phyloP scores from a whole-genome alignment of 2,113 vertebrate species.

The Vidua chalybeata region DNA sequence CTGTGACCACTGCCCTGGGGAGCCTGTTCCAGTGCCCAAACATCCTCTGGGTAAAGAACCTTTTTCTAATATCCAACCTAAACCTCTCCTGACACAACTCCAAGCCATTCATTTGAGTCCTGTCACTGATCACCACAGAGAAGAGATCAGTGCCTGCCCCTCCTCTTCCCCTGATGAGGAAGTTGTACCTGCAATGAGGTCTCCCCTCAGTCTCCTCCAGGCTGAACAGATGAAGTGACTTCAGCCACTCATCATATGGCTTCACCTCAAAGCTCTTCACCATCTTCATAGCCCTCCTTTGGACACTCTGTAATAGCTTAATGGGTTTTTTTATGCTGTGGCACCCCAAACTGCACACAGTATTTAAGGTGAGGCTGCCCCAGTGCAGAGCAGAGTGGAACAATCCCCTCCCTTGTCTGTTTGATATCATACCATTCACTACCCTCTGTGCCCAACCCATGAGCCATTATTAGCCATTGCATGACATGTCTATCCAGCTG shows the following conservation, averaged over 20 bases:
- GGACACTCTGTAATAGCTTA: neutral
- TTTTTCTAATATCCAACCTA: neutral
- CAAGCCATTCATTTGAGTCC: rapidly evolving
- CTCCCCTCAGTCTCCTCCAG: neutral
- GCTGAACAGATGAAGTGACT: neutral
- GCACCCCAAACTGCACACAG: neutral
- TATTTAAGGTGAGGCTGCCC: rapidly evolving
- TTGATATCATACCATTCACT: neutral
- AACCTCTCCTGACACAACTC: neutral
- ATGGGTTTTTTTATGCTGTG: neutral
- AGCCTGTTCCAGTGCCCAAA: neutral
- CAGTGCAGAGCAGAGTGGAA: rapidly evolving
- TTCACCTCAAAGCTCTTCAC: neutral
- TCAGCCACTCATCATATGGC: neutral
- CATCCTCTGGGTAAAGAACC: neutral
- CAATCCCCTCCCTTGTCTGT: neutral
- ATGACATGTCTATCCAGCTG: neutral
- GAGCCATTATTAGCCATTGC: neutral
- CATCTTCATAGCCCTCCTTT: neutral
- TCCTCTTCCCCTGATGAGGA: neutral
- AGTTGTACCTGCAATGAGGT: neutral
- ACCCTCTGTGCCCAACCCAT: neutral
- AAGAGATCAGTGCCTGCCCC: neutral
- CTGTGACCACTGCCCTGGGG: neutral
- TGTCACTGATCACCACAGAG: neutral